A percentile compares a stretch with the other conserved stretches of the same genome.
Evolutionary conservation across 2,797 vertebrate species (phyloP).

Genomic region (Rhynchonycteris naso): DNA sequence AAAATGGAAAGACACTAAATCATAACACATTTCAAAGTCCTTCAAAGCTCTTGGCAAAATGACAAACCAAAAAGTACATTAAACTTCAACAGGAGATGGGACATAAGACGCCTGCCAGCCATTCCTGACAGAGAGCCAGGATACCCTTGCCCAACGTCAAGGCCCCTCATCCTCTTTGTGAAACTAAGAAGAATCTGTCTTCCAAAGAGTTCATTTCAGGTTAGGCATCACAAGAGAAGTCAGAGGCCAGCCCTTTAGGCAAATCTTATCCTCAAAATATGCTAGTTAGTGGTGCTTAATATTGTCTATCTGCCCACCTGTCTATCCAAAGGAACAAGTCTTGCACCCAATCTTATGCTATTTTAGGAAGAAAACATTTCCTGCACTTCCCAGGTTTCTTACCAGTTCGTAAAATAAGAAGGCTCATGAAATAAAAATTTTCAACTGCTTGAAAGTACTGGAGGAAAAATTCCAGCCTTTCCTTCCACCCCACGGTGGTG

Average conservation of each 20-base stretch:
- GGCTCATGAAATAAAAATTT: background rate
- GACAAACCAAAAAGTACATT: background rate
- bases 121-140: background rate
- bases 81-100: background rate
- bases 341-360: background rate
- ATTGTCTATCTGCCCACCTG: background rate
- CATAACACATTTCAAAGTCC: constrained; percentile 37
- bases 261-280: background rate
- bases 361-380: background rate
- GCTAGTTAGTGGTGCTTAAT: background rate
- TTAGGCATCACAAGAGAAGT: background rate
- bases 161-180: background rate
- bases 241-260: background rate
- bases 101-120: background rate
- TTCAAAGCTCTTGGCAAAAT: constrained; percentile 53
- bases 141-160: background rate
- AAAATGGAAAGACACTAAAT: constrained; percentile 29
- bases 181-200: background rate
- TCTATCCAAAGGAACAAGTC: background rate
- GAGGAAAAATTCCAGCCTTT: background rate
- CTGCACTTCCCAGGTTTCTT: background rate
- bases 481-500: background rate
- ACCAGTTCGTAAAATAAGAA: background rate
- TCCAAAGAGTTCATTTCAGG: background rate
- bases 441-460: background rate